Evolutionary conservation across 2,888 invertebrate genomes (phyloP).

Genomic region (Spodoptera exigua): DNA sequence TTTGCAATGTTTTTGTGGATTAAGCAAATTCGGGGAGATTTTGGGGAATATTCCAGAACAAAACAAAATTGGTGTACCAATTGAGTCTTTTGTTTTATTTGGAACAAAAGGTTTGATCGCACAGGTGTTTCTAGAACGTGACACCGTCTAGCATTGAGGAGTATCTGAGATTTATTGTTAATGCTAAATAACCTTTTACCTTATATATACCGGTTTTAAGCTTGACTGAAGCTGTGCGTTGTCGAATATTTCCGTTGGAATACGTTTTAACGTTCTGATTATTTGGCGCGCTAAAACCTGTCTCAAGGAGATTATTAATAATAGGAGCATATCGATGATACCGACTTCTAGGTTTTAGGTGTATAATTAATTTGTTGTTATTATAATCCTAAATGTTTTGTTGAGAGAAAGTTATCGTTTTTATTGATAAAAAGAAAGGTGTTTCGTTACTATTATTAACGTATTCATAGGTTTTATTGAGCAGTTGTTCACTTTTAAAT

Average conservation of each 20-base stretch:
- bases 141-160: conserved; percentile 20
- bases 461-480: no score
- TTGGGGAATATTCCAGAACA: background rate
- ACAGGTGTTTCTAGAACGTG: conserved; percentile 40
- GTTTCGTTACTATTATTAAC: no score
- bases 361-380: no score
- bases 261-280: conserved; percentile 70
- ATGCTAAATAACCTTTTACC: conserved; percentile 81
- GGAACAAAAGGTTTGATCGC: conserved; percentile 2
- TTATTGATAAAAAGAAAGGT: no score
- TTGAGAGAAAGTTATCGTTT: conserved; percentile 32
- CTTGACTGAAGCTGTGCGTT: conserved; percentile 70
- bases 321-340: conserved; percentile 64
- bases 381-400: no score
- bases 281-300: conserved; percentile 77
- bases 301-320: conserved; percentile 69
- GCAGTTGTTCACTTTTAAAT: no score
- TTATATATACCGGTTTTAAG: conserved; percentile 80
- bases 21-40: background rate
- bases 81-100: background rate
- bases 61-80: conserved; percentile 13
- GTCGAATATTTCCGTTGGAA: conserved; percentile 79
- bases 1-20: no score
- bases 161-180: conserved; percentile 69
- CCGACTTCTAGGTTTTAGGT: conserved; percentile 58